Conservation (phyloP, 2,113 vertebrate genomes). For the Solenodon paradoxus region DNA sequence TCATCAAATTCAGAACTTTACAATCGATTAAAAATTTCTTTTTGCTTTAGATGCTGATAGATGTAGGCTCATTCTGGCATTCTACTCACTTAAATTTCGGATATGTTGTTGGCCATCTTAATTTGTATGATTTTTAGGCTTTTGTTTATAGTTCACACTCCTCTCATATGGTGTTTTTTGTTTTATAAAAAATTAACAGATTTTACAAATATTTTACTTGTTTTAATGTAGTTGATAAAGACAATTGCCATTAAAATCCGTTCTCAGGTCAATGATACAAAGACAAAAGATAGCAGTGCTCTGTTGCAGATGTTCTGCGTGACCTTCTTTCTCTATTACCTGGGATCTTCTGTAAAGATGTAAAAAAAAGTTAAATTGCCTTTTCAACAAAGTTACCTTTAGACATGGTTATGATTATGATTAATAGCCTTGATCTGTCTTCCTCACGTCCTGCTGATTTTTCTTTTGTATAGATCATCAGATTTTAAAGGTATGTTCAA, state of each 20-base stretch:
- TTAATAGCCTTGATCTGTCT: conserved; percentile 37
- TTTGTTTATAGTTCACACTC: conserved; percentile 11
- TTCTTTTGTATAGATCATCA: neutral
- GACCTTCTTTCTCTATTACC: neutral
- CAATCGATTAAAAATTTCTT: neutral
- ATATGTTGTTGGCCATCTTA: neutral
- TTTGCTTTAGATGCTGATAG: conserved; percentile 22
- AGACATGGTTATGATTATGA: neutral
- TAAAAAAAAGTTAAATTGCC: neutral
- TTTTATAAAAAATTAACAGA: neutral
- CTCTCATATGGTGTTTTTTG: neutral
- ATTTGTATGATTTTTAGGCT: neutral
- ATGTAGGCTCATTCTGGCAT: neutral
- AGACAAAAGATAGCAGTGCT: neutral
- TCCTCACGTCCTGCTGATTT: conserved; percentile 52
- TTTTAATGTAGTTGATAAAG: neutral
- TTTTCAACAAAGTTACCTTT: neutral
- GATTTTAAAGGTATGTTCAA: neutral
- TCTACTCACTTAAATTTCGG: neutral
- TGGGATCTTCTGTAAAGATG: neutral
- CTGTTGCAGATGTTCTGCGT: neutral
- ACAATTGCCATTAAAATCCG: neutral
- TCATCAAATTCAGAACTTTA: neutral
- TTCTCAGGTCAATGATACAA: neutral
- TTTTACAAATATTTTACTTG: neutral